Evolutionary conservation across 2,797 vertebrate species (phyloP), one percentile per base, ranked within the genome.

Genomic region (Saxicola maurus): DNA sequence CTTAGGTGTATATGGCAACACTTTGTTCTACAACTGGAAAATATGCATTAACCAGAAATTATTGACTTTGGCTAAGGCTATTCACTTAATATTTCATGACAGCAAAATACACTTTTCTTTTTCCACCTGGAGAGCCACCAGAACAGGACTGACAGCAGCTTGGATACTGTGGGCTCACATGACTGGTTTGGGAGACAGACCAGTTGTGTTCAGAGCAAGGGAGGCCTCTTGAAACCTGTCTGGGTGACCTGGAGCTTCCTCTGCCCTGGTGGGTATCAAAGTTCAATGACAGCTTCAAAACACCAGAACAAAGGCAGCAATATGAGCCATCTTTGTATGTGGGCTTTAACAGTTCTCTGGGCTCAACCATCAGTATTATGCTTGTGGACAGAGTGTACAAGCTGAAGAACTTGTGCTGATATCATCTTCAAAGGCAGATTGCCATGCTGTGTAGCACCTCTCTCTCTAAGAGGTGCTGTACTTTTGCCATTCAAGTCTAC

Each of bases 1-100:
- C 13, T 73, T 65, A 45, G 43, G 38, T 0, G 20, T 46, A 38
- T 55, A 65, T 49, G 66, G 51, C 66, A 73, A 23, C 4, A 30
- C 90, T 93, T 93, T 94, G 13, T 74, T 82, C 57, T 82, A 51
- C 19, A 69, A 51, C 64, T 71, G 88, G 43, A 86, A 86, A 35
- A 35, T 35, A 35, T 35, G 35, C 35, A 35, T 35, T 35, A 35
- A 80, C 27, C 24, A 81, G 46, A 78, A 64, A 59, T 73, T 93
- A 49, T 33, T 89, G 67, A 53, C 33, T 33, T 75, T 93, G 62
- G 66, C 38, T 82, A 51, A 83, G 68, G 15, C 38, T 91, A 18
- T 40, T 56, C 16, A 23, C 49, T 56, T 56, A 46, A 28, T 65
- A 68, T 78, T 84, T 87, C 67, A 33, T 21, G 18, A 14, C 2